Conservation (phyloP, 2,113 vertebrate genomes). For the human (Homo sapiens) region DNA sequence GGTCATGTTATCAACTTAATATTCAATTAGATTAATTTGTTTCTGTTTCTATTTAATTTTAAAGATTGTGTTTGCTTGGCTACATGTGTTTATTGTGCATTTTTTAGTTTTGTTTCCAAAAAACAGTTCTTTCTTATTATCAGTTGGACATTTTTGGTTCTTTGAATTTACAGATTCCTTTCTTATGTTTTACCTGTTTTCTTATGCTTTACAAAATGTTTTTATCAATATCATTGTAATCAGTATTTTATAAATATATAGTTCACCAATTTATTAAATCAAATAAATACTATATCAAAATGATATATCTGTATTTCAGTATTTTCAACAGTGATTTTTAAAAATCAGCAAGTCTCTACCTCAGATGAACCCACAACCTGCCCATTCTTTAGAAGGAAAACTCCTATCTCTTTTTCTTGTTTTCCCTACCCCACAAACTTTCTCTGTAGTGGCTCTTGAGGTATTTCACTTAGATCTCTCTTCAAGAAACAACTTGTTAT, state of each 20-base stretch:
- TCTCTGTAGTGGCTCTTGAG: neutral
- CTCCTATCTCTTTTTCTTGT: neutral
- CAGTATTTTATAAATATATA: neutral
- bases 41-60: neutral
- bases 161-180: neutral
- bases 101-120: neutral
- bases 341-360: neutral
- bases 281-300: neutral
- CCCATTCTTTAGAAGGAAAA: neutral
- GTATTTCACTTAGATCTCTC: neutral
- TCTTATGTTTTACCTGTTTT: neutral
- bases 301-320: neutral
- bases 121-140: neutral
- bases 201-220: neutral
- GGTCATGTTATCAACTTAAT: neutral
- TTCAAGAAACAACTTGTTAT: neutral
- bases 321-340: neutral
- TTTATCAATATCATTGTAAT: neutral
- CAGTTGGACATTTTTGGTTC: neutral
- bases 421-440: neutral
- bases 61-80: too few species aligned
- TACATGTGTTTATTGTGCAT: neutral
- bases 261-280: neutral
- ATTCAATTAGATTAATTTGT: neutral
- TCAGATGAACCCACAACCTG: too few species aligned